Evolutionary conservation across 2,113 vertebrate species (phyloP), one percentile per base, ranked within the genome.

Genomic region (Platysternon megacephalum): DNA sequence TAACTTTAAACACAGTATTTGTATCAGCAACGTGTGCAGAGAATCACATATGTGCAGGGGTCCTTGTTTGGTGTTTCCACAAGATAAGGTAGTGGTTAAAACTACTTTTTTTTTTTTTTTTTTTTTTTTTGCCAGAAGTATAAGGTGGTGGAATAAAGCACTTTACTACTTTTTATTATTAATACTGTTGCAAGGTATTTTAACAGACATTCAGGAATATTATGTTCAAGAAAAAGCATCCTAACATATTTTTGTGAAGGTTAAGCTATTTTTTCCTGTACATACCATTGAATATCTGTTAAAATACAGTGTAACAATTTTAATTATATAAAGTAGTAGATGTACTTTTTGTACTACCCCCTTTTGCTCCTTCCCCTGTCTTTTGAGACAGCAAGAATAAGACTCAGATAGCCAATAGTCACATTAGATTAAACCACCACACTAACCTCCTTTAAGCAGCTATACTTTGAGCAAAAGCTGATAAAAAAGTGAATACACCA

Each of bases 131-230:
- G n/a, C 88, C 55, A 56, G 48, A 82, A 52, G 35, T 94, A n/a
- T 29, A 52, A 93, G 96, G 65, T 81, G 85, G 84, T 84, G 55
- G 55, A 95, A 86, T 87, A 94, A 78, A 78, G 52, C 85, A 5
- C 7, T 79, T 93, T 46, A 80, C 87, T 89, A 46, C 11, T 72
- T 87, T 80, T 52, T 5, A 46, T 80, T 11, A 84, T 96, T 92
- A 79, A 53, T 85, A 48, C 11, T 55, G 55, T 55, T 87, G 53
- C 19, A 92, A 49, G 35, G 3, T 82, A 52, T 92, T 94, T 93
- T 65, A 79, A 29, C 29, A 89, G 42, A 51, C 21, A 42, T 93
- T 82, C 88, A 35, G 16, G 86, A 89, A 76, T 42, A 53, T 2
- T 79, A 2, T 32, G 9, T 48, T 94, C 85, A 84, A 86, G 88